phyloP scores from a whole-genome alignment of 2,888 invertebrate species.

The Nomada ferruginata region DNA sequence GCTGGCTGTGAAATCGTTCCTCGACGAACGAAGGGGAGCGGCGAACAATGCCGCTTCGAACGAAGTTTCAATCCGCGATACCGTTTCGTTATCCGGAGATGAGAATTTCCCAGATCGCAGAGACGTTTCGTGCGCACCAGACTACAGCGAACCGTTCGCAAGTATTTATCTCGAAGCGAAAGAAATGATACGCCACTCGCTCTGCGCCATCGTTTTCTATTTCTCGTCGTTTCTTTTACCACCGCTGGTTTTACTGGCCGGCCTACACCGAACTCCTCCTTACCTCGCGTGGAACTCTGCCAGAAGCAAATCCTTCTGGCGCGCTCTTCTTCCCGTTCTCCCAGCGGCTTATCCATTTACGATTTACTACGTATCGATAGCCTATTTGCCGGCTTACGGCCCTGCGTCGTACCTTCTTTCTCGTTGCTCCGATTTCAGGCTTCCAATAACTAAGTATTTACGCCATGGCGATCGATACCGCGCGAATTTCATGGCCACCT shows the following conservation, averaged over 20 bases:
- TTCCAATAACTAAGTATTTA: conserved; percentile 54
- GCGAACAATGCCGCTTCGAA: too few relatives aligned
- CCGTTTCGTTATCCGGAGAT: neutral
- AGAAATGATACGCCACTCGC: neutral
- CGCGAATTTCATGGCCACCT: conserved; percentile 55
- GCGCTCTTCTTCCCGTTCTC: conserved; percentile 2
- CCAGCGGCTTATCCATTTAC: conserved; percentile 1
- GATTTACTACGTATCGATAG: conserved; percentile 38
- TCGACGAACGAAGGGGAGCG: too few relatives aligned
- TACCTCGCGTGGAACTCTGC: conserved; percentile 10
- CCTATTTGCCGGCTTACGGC: conserved; percentile 33
- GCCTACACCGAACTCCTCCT: conserved; percentile 10
- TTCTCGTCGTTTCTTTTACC: neutral
- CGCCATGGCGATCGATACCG: conserved; percentile 57
- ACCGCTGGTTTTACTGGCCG: neutral
- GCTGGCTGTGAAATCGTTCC: too few relatives aligned
- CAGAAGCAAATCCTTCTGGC: neutral
- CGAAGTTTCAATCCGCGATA: neutral
- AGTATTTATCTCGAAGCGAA: neutral
- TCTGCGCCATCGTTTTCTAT: neutral
- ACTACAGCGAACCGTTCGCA: neutral
- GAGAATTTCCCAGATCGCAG: too few relatives aligned
- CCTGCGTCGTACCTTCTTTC: conserved; percentile 26
- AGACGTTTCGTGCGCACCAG: too few relatives aligned
- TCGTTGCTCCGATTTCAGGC: conserved; percentile 32